Evolutionary conservation across 2,888 invertebrate genomes (phyloP), one percentile per base, ranked within the genome.

Genomic region (Cyclophora punctaria): DNA sequence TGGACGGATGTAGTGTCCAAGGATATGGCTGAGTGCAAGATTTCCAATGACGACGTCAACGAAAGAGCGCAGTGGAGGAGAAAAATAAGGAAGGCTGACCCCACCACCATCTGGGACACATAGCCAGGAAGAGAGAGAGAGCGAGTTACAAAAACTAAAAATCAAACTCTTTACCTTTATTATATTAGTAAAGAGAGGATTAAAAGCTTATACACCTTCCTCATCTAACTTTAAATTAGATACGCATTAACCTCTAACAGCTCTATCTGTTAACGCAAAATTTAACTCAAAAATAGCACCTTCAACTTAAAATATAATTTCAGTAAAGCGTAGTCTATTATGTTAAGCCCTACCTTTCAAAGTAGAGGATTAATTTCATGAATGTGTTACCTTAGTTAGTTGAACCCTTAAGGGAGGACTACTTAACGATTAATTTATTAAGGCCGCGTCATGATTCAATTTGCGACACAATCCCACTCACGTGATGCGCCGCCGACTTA

Each of bases 371-470:
- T 45, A 47, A 47, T 45, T 34, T 48, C 48, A 20, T 20, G 20
- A 20, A 20, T 20, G 20, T 61, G 65, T 57, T 37, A 37, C 37
- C 4, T 37, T 37, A 37, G 37, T 5, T 37, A 37, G 37, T 5
- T 37, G 37, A 37, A 37, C 37, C 58, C 64, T 70, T 65, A 69
- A 72, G 69, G 71, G 67, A 75, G 72, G 70, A 70, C 70, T 74
- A 74, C 73, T 75, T 75, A 76, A 67, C 66, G 67, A 72, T 76
- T 75, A 73, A 76, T 76, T 75, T 75, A 77, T 74, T 75, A 75
- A 71, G 69, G 64, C 66, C 69, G 66, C 63, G 67, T 70, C 72
- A 67, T 78, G 73, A 80, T 80, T 79, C 78, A 79, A 80, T 80
- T 80, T 78, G 55, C 53, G 57, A 64, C 66, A 75, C 73, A 78